These are phyloP conservation scores for Nymphalis urticae DNA, from an alignment of 2,888 invertebrate species.

Conservation along the genomic window DNA sequence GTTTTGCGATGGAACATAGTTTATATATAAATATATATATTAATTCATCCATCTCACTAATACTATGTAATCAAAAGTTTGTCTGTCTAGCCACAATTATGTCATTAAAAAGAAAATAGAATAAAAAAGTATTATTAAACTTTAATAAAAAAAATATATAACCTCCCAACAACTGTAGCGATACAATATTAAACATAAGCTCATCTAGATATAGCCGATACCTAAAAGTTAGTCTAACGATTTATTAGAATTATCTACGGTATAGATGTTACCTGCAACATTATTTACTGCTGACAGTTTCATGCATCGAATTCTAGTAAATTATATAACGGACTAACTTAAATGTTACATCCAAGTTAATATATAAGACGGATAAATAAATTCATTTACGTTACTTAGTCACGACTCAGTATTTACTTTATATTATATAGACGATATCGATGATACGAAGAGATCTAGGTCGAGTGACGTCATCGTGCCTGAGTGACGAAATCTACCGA, in stretches of 20 bases:
- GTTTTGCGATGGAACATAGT: no score
- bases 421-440: not conserved
- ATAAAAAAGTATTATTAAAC: no score
- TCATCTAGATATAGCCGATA: not conserved
- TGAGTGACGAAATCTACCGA: no score
- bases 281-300: constrained; percentile 20
- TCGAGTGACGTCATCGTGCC: no score
- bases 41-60: no score
- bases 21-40: no score
- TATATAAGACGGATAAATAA: not conserved
- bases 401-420: no score
- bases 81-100: no score
- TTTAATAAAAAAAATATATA: no score
- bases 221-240: constrained; percentile 11
- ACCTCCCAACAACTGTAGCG: not conserved
- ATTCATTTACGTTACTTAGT: not conserved
- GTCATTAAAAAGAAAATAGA: no score
- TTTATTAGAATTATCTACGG: constrained; percentile 22
- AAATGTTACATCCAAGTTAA: not conserved
- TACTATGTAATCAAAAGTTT: no score
- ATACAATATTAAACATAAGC: not conserved
- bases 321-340: not conserved
- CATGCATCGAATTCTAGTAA: constrained; percentile 9
- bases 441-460: not conserved
- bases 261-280: constrained; percentile 15